A percentile compares a stretch with the other conserved stretches of the same genome.
phyloP scores from a whole-genome alignment of 2,888 invertebrate species.

The Chloroclystis v-ata region DNA sequence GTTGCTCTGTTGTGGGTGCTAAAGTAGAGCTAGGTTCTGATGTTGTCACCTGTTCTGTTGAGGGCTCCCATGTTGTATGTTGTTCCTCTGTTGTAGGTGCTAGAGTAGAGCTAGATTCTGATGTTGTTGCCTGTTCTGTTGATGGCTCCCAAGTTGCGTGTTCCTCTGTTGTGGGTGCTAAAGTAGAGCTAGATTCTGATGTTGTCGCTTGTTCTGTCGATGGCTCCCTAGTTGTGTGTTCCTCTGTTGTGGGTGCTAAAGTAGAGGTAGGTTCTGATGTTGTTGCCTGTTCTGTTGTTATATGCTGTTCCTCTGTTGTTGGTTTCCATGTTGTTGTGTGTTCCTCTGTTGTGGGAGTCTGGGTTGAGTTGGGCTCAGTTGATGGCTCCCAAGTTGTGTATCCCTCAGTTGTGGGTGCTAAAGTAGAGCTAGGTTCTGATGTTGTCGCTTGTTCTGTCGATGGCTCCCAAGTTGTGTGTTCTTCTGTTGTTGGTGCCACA shows the following conservation, averaged over 20 bases:
- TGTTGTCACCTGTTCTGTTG: neutral
- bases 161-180: neutral
- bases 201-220: neutral
- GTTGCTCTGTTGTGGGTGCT: neutral
- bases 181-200: slow-evolving; percentile 7
- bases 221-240: neutral
- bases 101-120: neutral
- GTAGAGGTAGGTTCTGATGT: no score
- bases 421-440: no score
- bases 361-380: neutral
- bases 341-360: slow-evolving; percentile 3
- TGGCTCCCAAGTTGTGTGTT: slow-evolving; percentile 1
- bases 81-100: slow-evolving; percentile 2
- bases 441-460: slow-evolving; percentile 1
- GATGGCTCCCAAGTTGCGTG: neutral
- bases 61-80: neutral
- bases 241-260: neutral
- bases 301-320: neutral
- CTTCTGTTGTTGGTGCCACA: neutral
- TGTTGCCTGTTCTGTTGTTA: neutral
- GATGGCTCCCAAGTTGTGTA: neutral
- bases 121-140: slow-evolving; percentile 6
- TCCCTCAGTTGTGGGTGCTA: neutral
- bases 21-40: slow-evolving; percentile 3
- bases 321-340: slow-evolving; percentile 1